These are phyloP conservation scores for Aproaerema taeniolella DNA, from an alignment of 2,888 invertebrate species.

Conservation along the genomic window DNA sequence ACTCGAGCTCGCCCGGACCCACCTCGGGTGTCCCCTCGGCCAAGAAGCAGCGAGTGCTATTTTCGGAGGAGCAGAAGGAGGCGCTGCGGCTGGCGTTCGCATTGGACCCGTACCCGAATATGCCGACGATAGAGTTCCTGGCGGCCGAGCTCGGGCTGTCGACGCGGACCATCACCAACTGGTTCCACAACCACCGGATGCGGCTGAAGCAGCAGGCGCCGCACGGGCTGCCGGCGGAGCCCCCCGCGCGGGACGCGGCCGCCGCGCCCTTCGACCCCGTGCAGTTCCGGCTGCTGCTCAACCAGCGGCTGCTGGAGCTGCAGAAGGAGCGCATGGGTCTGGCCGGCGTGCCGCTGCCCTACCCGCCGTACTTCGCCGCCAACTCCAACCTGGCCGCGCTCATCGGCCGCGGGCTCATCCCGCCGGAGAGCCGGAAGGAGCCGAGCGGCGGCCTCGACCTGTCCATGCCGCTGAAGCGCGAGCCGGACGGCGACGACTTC, in stretches of 20 bases:
- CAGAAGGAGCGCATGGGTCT: conserved; percentile 91
- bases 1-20: conserved; percentile 89
- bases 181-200: conserved; percentile 99
- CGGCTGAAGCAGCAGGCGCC: conserved; percentile 94
- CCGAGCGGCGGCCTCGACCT: conserved; percentile 91
- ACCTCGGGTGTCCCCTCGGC: conserved; percentile 87
- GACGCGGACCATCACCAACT: conserved; percentile 98
- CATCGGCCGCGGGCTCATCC: conserved; percentile 82
- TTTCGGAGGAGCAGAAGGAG: conserved; percentile 99
- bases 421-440: conserved; percentile 82
- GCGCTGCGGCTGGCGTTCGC: conserved; percentile 95
- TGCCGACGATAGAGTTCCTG: conserved; percentile 96
- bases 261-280: conserved; percentile 92
- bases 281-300: conserved; percentile 91
- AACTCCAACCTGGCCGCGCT: conserved; percentile 87
- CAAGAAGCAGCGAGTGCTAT: conserved; percentile 96
- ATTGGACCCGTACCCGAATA: conserved; percentile 97
- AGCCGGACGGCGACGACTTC: conserved; percentile 86
- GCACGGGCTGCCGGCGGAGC: conserved; percentile 85
- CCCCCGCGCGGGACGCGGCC: conserved; percentile 85
- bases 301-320: conserved; percentile 91
- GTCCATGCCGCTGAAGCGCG: conserved; percentile 90
- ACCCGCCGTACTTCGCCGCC: conserved; percentile 86
- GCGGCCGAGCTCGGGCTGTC: conserved; percentile 94
- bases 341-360: conserved; percentile 85